Conservation (phyloP, 2,797 vertebrate species). For the Dendrocincla tyrannina region DNA sequence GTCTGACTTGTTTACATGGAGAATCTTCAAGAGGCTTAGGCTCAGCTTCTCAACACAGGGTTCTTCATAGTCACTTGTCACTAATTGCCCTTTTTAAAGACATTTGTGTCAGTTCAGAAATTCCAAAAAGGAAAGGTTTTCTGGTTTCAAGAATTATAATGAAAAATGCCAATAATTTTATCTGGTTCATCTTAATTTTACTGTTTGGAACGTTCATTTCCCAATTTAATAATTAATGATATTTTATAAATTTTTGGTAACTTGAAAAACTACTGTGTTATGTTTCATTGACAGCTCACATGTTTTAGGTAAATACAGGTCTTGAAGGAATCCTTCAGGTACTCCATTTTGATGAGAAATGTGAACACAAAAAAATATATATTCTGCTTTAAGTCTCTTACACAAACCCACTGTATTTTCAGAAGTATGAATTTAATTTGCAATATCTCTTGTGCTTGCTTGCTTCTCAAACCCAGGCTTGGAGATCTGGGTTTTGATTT, state of each 20-base stretch:
- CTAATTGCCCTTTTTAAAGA: constrained; percentile 87
- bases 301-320: background rate
- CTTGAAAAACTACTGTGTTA: background rate
- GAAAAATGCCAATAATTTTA: constrained; percentile 57
- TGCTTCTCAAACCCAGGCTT: background rate
- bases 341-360: constrained; percentile 31
- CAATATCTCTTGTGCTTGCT: background rate
- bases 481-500: background rate
- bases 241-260: background rate
- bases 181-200: background rate
- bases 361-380: background rate
- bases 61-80: constrained; percentile 82
- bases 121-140: constrained; percentile 65
- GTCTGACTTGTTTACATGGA: constrained; percentile 85
- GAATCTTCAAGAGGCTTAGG: constrained; percentile 90
- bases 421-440: background rate
- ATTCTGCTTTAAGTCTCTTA: constrained; percentile 10
- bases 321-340: background rate
- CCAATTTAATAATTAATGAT: background rate
- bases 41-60: constrained; percentile 79
- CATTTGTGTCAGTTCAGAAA: constrained; percentile 79
- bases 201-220: background rate
- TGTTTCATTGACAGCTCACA: background rate
- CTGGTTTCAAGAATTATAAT: constrained; percentile 45
- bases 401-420: constrained; percentile 23